Evolutionary conservation across 2,888 invertebrate genomes (phyloP).

Genomic region (Parthenolecanium corni): DNA sequence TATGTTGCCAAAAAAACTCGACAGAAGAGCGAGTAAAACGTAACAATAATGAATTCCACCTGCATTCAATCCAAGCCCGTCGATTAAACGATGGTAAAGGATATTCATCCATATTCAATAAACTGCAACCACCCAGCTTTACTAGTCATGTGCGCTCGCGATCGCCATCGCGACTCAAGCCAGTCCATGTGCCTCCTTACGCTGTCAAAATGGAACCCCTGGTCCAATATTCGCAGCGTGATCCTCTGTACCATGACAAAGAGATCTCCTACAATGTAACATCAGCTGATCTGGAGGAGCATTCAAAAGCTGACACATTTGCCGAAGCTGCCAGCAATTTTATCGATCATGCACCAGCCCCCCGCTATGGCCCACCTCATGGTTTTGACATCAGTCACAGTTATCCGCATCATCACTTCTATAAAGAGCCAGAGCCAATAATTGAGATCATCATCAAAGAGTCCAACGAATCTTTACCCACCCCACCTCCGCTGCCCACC

Average conservation of each 20-base stretch:
- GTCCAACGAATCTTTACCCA: slow-evolving; percentile 67
- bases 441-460: slow-evolving; percentile 87
- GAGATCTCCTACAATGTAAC: slow-evolving; percentile 36
- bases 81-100: slow-evolving; percentile 14
- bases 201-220: slow-evolving; percentile 71
- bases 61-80: background rate
- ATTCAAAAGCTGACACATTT: slow-evolving; percentile 12
- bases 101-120: slow-evolving; percentile 7
- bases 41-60: slow-evolving; percentile 10
- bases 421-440: slow-evolving; percentile 75
- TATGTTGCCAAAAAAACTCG: slow-evolving; percentile 10
- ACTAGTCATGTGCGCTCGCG: slow-evolving; percentile 16
- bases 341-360: slow-evolving; percentile 36
- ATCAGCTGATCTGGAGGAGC: slow-evolving; percentile 2
- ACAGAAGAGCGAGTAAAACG: slow-evolving; percentile 24
- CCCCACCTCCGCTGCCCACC: slow-evolving; percentile 42
- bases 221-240: slow-evolving; percentile 65
- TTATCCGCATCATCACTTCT: slow-evolving; percentile 44
- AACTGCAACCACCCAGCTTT: slow-evolving; percentile 13
- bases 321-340: slow-evolving; percentile 19
- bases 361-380: slow-evolving; percentile 42
- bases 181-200: slow-evolving; percentile 48
- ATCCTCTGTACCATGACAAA: slow-evolving; percentile 57
- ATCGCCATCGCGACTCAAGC: slow-evolving; percentile 9
- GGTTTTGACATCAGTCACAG: slow-evolving; percentile 34